These are phyloP conservation scores for Graphium colonna DNA, from an alignment of 2,888 invertebrate genomes.

Conservation along the genomic window DNA sequence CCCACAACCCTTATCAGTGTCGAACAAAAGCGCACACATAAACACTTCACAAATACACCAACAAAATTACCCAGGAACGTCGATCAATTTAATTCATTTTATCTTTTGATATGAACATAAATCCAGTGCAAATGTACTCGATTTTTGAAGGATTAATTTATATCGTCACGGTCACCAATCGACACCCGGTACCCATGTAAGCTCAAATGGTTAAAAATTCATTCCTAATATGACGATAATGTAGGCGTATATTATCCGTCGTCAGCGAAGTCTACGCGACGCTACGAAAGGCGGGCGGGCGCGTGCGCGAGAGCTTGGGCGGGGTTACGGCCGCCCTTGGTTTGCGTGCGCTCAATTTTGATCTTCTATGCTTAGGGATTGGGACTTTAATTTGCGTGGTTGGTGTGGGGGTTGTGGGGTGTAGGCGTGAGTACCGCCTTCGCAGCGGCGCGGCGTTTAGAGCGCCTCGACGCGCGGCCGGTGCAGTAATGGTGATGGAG, in stretches of 20 bases:
- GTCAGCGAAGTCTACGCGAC: conserved; percentile 42
- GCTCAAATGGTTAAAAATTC: conserved; percentile 63
- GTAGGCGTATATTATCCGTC: conserved; percentile 72
- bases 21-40: not conserved
- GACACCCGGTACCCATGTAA: conserved; percentile 29
- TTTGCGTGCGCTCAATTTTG: conserved; percentile 4
- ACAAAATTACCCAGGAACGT: not conserved
- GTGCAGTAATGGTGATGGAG: conserved; percentile 86
- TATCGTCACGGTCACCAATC: not conserved
- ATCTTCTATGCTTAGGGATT: conserved; percentile 3
- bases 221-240: conserved; percentile 73
- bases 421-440: conserved; percentile 59
- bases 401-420: conserved; percentile 31
- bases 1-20: not conserved
- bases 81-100: too few species aligned
- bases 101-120: not conserved
- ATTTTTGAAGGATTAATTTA: not conserved
- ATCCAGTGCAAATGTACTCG: not conserved
- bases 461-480: conserved; percentile 58
- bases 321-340: conserved; percentile 56
- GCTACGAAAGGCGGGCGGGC: conserved; percentile 45
- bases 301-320: conserved; percentile 65
- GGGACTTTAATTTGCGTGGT: conserved; percentile 26
- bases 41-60: not conserved
- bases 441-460: conserved; percentile 57